Percentiles rank a stretch among this genome's conserved stretches.
These are phyloP conservation scores for Oasisia sp. DNA, from an alignment of 2,888 invertebrate genomes.

Conservation along the genomic window DNA sequence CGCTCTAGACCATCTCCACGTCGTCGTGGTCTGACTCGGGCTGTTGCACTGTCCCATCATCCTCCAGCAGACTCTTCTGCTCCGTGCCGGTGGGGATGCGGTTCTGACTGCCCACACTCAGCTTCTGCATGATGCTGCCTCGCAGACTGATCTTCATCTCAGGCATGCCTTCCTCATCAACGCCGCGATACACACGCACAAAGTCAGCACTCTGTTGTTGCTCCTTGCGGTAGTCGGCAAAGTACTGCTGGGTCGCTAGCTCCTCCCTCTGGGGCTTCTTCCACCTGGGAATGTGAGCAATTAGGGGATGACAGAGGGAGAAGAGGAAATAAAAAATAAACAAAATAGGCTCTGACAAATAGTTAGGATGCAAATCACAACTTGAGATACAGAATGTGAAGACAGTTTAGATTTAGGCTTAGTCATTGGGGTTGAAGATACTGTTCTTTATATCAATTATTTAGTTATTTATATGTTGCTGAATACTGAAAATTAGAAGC, in stretches of 20 bases:
- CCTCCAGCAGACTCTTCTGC: not conserved
- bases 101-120: not conserved
- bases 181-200: constrained; percentile 41
- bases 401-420: no score
- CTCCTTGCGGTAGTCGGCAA: constrained; percentile 47
- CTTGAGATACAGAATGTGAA: no score
- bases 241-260: constrained; percentile 57
- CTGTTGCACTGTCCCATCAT: not conserved
- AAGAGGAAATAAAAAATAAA: not conserved
- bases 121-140: not conserved
- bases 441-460: not conserved
- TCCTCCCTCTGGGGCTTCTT: constrained; percentile 55
- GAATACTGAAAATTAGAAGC: no score
- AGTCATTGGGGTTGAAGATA: no score
- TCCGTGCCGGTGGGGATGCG: not conserved
- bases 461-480: not conserved
- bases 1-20: not conserved
- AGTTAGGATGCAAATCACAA: no score
- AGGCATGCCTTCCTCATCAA: constrained; percentile 35
- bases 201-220: constrained; percentile 31
- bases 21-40: not conserved
- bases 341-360: not conserved
- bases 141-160: constrained; percentile 2
- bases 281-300: constrained; percentile 49
- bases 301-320: not conserved